Percentiles rank a stretch among this genome's conserved stretches.
These are phyloP conservation scores for Lucilia sericata DNA, from an alignment of 1,140 invertebrate genomes.

Conservation along the genomic window DNA sequence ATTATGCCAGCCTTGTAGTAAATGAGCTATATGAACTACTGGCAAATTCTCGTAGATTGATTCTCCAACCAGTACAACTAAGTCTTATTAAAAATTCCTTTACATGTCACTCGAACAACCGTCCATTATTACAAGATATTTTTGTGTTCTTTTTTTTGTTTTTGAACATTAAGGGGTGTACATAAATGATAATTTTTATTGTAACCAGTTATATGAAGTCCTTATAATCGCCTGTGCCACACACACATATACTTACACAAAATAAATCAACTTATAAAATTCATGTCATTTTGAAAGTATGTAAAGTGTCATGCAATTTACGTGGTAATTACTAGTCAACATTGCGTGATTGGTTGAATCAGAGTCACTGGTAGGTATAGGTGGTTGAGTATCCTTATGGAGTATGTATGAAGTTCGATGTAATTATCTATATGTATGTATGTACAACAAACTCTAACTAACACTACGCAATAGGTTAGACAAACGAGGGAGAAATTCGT, in stretches of 20 bases:
- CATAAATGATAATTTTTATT: conserved; percentile 38
- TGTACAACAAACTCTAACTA: conserved; percentile 7
- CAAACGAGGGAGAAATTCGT: not conserved
- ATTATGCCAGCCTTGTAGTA: no score
- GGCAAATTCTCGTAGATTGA: no score
- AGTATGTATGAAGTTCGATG: not conserved
- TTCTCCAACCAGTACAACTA: not conserved
- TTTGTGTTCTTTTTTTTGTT: not conserved
- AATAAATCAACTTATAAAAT: not conserved
- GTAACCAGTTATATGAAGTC: conserved; percentile 47
- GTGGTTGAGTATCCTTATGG: not conserved
- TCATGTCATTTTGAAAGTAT: conserved; percentile 20
- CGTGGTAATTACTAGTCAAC: conserved; percentile 56
- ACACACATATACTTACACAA: not conserved
- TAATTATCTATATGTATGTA: not conserved
- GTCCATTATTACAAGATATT: not conserved
- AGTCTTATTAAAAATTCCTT: conserved; percentile 31
- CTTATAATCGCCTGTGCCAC: conserved; percentile 36
- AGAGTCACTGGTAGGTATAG: conserved; percentile 45
- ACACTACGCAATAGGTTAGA: conserved; percentile 22
- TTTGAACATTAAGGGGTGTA: conserved; percentile 11
- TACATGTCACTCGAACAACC: not conserved
- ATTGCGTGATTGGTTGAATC: conserved; percentile 69
- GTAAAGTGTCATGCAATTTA: conserved; percentile 41
- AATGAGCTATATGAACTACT: no score